These are phyloP conservation scores for Anastrepha ludens DNA, from an alignment of 1,140 invertebrate genomes.

Conservation along the genomic window DNA sequence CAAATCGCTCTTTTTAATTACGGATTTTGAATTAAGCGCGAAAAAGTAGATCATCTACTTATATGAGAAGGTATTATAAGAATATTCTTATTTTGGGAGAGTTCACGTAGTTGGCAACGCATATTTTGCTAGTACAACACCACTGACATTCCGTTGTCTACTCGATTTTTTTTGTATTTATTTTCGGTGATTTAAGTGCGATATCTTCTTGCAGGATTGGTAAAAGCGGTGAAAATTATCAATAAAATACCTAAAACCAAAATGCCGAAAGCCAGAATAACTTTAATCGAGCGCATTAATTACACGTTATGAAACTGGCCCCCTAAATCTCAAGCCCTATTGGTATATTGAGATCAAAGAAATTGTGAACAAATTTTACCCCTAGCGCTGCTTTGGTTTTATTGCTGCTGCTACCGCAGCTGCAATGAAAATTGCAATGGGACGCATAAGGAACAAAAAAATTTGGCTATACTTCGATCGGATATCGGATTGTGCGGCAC, in stretches of 20 bases:
- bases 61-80: too few relatives aligned
- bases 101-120: not conserved
- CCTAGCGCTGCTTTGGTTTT: not conserved
- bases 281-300: conserved; percentile 6
- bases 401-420: not conserved
- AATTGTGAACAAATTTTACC: conserved; percentile 1
- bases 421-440: conserved; percentile 47
- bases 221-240: not conserved
- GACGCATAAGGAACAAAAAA: conserved; percentile 53
- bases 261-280: conserved; percentile 3
- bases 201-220: not conserved
- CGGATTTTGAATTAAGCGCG: too few relatives aligned
- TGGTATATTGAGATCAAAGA: conserved; percentile 41
- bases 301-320: conserved; percentile 47
- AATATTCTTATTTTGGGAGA: too few relatives aligned
- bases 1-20: too few relatives aligned
- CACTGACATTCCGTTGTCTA: not conserved
- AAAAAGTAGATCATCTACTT: too few relatives aligned
- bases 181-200: not conserved
- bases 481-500: conserved; percentile 46
- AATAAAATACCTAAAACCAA: conserved; percentile 21
- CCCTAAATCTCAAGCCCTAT: conserved; percentile 4
- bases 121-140: not conserved
- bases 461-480: conserved; percentile 55
- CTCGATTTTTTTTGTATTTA: not conserved